Evolutionary conservation across 1,140 invertebrate genomes (phyloP), one percentile per base, ranked within the genome.

Genomic region (Homarus americanus): DNA sequence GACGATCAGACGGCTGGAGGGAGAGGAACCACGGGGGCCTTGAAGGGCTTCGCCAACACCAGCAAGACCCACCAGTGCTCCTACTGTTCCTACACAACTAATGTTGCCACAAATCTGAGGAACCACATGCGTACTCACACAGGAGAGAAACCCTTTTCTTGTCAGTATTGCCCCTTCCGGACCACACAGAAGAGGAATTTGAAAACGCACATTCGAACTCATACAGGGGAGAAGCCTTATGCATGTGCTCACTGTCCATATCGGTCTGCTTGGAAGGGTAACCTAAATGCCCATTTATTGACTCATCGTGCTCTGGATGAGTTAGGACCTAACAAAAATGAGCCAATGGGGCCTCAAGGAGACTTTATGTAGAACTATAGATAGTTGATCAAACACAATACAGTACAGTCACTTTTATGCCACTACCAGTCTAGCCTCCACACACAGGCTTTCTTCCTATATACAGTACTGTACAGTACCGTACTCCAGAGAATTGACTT

Each of bases 31-130:
- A 38, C 40, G 36, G 85, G 73, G 49, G 58, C 75, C 75, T 41
- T 66, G 76, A 63, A 44, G 41, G 85, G 76, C 86, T 80, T 80
- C 86, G 72, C 58, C 38, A 86, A 53, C 76, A 82, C 24, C 86
- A 80, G 15, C 87, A 90, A 90, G 87, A 82, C 53, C 34, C 80
- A 90, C 72, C 87, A 90, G 87, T 90, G 87, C 78, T 83, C 80
- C 87, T 90, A 90, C 80, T 90, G 87, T 83, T 20, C 79, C 79
- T 90, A 90, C 87, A 82, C 87, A 38, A 90, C 87, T 90, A 82
- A 83, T 76, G 87, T 90, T 72, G 78, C 69, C 80, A 90, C 87
- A 75, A 90, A 90, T 63, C 87, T 90, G 40, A 73, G 80, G 69
- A 90, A 83, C 80, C 87, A 90, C 69, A 83, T 90, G 79, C 87